Base-by-base conservation (phyloP, 2,888 invertebrate species). In the Lypha dubia region DNA sequence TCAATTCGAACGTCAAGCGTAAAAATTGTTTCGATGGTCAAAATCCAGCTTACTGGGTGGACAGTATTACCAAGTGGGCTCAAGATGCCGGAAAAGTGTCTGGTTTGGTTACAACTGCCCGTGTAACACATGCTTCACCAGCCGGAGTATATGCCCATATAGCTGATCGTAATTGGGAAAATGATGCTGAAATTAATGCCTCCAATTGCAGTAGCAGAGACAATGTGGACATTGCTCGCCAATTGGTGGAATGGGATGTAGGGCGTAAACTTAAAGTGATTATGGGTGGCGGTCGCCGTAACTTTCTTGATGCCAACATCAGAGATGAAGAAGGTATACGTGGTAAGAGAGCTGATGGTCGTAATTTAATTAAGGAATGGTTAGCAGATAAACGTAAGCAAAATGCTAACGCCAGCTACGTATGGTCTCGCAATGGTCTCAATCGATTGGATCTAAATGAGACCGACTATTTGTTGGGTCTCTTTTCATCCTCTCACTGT, bases 121-220 rank as follows among this genome's bases (percentile, higher is more conserved):
- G 96, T 53, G 94, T 97, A 0, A 97, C 97, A 0, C 96, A 97
- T 88, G 97, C 96, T 0, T 95, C 96, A 0, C 96, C 96, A 0
- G 95, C 95, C 0, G 96, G 95, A 0, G 92, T 94, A 0, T 97
- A 95, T 89, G 94, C 96, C 0, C 95, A 96, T 88, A 94, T 94
- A 0, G 94, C 96, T 0, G 93, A 95, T 83, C 93, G 96, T 7
- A 92, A 94, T 58, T 97, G 96, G 96, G 96, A 96, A 89, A 93
- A 92, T 41, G 96, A 96, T 88, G 91, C 92, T 0, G 94, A 62
- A 95, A 94, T 95, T 41, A 88, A 94, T 0, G 91, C 92, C 0
- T 88, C 87, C 6, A 46, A 63, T 0, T 91, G 92, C 67, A 92
- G 94, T 84, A 92, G 93, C 0, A 90, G 91, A 1, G 89, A 91